A percentile compares a stretch with the other conserved stretches of the same genome.
Conservation (phyloP, 2,888 invertebrate species). For the Yponomeuta cagnagella region DNA sequence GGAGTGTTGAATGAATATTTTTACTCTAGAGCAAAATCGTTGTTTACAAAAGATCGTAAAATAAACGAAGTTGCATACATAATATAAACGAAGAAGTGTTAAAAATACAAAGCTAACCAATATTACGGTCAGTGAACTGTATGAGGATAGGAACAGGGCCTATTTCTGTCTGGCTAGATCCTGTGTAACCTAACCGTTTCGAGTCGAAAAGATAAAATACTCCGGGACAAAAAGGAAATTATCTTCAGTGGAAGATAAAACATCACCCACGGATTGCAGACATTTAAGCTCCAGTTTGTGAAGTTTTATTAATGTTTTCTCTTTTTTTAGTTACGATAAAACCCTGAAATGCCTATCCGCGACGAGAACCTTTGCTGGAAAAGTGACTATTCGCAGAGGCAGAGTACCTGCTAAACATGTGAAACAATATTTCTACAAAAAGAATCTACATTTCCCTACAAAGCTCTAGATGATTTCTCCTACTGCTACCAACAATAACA, state of each 20-base stretch:
- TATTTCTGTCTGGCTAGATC: neutral
- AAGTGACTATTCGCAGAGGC: neutral
- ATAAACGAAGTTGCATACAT: too few species aligned
- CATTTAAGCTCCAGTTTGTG: neutral
- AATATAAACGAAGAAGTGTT: neutral
- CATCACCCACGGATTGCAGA: neutral
- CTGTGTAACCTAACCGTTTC: neutral
- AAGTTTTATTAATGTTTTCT: neutral
- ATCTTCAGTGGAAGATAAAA: neutral
- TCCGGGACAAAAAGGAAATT: neutral
- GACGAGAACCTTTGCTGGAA: neutral
- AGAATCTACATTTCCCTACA: too few species aligned
- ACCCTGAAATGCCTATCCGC: neutral
- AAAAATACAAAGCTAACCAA: neutral
- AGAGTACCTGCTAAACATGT: neutral
- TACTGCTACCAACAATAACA: too few species aligned
- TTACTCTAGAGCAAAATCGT: too few species aligned
- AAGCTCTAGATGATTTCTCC: too few species aligned
- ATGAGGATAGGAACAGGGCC: neutral
- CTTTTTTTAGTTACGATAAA: neutral
- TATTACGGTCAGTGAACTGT: neutral
- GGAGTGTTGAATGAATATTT: too few species aligned
- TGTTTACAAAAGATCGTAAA: too few species aligned
- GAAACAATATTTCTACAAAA: neutral
- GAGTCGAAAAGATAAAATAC: neutral